Evolutionary conservation across 2,797 vertebrate genomes (phyloP), one percentile per base, ranked within the genome.

Genomic region (Sphenopsis melanotis): DNA sequence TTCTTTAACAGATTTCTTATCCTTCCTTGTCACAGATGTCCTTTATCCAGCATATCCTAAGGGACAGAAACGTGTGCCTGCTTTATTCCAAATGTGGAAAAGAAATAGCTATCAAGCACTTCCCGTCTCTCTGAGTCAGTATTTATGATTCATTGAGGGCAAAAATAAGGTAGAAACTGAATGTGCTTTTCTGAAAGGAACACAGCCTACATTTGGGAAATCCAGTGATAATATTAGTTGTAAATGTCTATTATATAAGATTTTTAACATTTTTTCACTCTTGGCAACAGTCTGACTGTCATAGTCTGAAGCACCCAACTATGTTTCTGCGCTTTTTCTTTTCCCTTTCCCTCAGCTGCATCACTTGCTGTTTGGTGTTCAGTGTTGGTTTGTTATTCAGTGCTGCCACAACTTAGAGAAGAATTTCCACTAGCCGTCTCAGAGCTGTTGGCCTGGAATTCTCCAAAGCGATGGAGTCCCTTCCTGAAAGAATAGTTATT

Each of bases 231-330:
- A 63, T 80, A 96, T 60, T 93, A 83, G 81, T 60, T 82, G 37
- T 72, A 90, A 82, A 87, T 94, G 37, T 69, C 77, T 92, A 39
- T 94, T 95, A 93, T 37, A 37, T 87, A 95, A 90, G 49, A 36
- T 60, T 89, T 88, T 77, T 5, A 50, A 55, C 22, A 34, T 52
- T 50, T 93, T 81, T 39, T 93, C 9, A 15, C 36, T 91, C 83
- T 70, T 81, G 84, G 49, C 83, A 91, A 41, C 83, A 79, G 27
- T 79, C 68, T 92, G 80, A 42, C 61, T 75, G 29, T 27, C 36
- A 21, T 6, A 88, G 56, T 41, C 76, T 88, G 85, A 92, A 56
- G 42, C 32, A 49, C 16, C 26, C 26, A 16, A 41, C 14, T 9
- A 5, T 1, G 2, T 47, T 94, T 71, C 29, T 78, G 80, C 5